A percentile compares a stretch with the other conserved stretches of the same genome.
phyloP scores from a whole-genome alignment of 2,113 vertebrate species.

The Fulmarus glacialis region DNA sequence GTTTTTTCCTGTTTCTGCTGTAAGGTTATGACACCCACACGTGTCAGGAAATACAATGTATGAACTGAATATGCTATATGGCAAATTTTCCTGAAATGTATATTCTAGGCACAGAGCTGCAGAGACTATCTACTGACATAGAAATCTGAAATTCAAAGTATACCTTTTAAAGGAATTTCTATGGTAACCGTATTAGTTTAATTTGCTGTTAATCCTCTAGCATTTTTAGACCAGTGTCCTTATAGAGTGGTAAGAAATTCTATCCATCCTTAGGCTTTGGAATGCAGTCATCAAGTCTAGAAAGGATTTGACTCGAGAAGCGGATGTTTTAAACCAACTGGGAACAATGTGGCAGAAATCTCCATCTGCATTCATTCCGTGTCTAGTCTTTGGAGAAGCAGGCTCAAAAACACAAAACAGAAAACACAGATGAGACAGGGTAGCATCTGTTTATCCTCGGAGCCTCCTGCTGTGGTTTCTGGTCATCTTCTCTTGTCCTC shows the following conservation, averaged over 20 bases:
- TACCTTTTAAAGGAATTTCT: background rate
- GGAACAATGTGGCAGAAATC: background rate
- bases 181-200: background rate
- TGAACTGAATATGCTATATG: background rate
- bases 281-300: background rate
- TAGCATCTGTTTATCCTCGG: background rate
- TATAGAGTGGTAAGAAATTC: background rate
- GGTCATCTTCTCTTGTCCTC: background rate
- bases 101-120: background rate
- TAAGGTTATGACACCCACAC: background rate
- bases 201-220: background rate
- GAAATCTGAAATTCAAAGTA: background rate
- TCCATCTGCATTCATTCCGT: background rate
- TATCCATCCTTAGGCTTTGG: background rate
- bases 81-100: background rate
- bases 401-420: background rate
- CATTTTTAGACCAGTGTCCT: background rate
- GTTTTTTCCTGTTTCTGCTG: background rate
- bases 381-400: background rate
- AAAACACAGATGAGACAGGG: background rate
- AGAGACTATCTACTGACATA: background rate
- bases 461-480: background rate
- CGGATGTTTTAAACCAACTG: background rate
- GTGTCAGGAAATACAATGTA: background rate
- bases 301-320: background rate